Evolutionary conservation across 2,113 vertebrate species (phyloP).

Genomic region (Prinia subflava): DNA sequence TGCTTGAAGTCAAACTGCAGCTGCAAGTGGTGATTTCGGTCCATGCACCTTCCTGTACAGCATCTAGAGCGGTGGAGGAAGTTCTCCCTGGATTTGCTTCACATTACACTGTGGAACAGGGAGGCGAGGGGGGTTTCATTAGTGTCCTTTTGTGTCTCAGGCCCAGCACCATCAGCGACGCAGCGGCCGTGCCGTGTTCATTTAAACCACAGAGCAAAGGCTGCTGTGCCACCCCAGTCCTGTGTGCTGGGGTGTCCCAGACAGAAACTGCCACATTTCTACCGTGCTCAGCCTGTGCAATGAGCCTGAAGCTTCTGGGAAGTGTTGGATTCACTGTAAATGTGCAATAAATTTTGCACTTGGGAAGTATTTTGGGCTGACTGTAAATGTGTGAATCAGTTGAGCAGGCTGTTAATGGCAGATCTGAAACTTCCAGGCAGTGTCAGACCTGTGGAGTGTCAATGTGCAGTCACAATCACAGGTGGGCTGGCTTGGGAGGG

Average conservation of each 20-base stretch:
- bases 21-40: not conserved
- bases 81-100: not conserved
- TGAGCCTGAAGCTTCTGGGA: not conserved
- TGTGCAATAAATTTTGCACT: constrained; percentile 1
- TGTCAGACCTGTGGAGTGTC: not conserved
- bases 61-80: not conserved
- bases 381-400: constrained; percentile 23
- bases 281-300: not conserved
- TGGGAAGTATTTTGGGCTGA: not conserved
- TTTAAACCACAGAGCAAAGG: rapidly evolving
- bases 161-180: rapidly evolving
- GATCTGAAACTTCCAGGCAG: not conserved
- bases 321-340: not conserved
- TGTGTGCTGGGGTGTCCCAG: not conserved
- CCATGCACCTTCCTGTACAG: not conserved
- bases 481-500: not conserved
- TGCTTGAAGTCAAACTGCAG: not conserved
- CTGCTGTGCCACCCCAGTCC: not conserved
- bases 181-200: not conserved
- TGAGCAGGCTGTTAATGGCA: not conserved
- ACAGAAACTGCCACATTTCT: not conserved
- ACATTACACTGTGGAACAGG: rapidly evolving
- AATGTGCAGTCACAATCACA: not conserved
- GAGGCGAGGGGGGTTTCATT: not conserved
- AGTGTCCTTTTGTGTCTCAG: not conserved